phyloP scores from a whole-genome alignment of 2,888 invertebrate genomes.

The Callimorpha dominula region DNA sequence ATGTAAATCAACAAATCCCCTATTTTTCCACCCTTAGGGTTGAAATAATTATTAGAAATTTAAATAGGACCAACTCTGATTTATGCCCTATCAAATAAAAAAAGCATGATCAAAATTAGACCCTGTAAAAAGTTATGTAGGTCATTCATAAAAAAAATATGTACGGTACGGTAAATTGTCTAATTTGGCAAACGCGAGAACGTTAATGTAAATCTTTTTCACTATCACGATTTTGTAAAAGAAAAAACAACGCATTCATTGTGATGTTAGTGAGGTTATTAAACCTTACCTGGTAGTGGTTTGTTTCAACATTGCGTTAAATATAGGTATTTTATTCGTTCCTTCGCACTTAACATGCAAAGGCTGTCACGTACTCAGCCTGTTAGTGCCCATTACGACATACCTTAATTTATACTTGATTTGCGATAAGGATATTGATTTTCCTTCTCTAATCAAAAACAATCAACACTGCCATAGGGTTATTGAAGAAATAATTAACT shows the following conservation, averaged over 20 bases:
- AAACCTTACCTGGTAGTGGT: slow-evolving; percentile 31
- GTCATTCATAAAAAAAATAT: too few species aligned
- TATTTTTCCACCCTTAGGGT: too few species aligned
- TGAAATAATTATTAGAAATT: too few species aligned
- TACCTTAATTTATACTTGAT: neutral
- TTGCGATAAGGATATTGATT: neutral
- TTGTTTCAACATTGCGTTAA: slow-evolving; percentile 33
- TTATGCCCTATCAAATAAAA: too few species aligned
- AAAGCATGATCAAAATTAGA: too few species aligned
- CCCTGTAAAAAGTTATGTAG: too few species aligned
- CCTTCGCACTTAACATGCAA: slow-evolving; percentile 27
- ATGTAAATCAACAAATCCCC: too few species aligned
- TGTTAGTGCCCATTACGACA: neutral
- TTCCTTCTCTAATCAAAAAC: neutral
- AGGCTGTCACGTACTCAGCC: slow-evolving; percentile 12
- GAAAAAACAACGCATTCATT: neutral
- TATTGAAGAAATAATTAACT: too few species aligned
- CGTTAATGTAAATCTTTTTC: neutral
- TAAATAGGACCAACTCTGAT: too few species aligned
- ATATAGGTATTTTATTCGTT: slow-evolving; percentile 23
- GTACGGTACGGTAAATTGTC: too few species aligned
- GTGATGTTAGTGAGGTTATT: slow-evolving; percentile 11
- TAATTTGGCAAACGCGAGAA: neutral
- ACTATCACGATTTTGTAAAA: neutral
- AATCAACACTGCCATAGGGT: too few species aligned